These are phyloP conservation scores for Setipinna tenuifilis DNA, from an alignment of 2,797 vertebrate genomes.

Conservation along the genomic window DNA sequence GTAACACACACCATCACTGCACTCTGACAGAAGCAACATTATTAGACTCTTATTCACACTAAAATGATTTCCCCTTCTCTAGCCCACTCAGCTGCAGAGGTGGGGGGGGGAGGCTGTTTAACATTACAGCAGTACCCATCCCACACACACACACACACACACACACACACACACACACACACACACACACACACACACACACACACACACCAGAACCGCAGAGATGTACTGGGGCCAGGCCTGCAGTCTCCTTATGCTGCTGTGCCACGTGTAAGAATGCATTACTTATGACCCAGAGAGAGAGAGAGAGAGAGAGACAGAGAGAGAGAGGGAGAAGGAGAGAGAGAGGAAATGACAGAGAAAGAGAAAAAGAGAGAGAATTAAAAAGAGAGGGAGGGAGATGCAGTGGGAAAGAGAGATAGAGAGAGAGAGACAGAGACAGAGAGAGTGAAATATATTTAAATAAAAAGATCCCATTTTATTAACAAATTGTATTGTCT, in stretches of 20 bases:
- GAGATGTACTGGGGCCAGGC: background rate
- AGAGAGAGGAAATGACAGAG: constrained; percentile 34
- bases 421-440: constrained; percentile 28
- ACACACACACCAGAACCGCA: background rate
- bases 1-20: no score
- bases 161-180: background rate
- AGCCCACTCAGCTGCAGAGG: no score
- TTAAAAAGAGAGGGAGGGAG: constrained; percentile 11
- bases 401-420: constrained; percentile 9
- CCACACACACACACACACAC: background rate
- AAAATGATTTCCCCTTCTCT: no score
- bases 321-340: background rate
- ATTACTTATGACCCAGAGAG: background rate
- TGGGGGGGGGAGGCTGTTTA: no score
- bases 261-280: background rate
- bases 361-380: constrained; percentile 27
- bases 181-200: constrained; percentile 3
- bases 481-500: no score
- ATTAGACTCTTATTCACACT: no score
- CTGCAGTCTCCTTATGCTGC: background rate
- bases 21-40: no score
- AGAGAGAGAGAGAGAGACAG: background rate
- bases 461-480: background rate
- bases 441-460: constrained; percentile 38
- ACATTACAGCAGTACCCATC: background rate